Conservation (phyloP, 2,797 vertebrate species). For the Phrynocephalus vlangalii region DNA sequence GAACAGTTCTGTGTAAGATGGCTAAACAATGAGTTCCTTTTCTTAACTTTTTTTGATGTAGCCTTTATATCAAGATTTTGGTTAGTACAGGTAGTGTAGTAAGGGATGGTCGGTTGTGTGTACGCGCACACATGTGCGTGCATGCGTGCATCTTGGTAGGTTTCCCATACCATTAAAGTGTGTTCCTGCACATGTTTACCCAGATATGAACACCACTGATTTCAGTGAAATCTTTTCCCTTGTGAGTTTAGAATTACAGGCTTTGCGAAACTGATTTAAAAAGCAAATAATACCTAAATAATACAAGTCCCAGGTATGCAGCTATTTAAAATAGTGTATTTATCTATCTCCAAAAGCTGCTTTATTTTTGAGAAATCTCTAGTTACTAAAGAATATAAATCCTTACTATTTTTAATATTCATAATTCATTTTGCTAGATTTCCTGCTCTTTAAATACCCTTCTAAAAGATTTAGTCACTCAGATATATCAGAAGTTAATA, state of each 20-base stretch:
- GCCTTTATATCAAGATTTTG: not conserved
- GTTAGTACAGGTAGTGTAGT: not conserved
- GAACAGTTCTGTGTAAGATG: not conserved
- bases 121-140: not conserved
- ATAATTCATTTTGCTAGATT: not conserved
- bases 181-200: not conserved
- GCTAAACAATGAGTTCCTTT: not conserved
- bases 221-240: not conserved
- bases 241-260: not conserved
- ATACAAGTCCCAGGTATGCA: not conserved
- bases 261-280: not conserved
- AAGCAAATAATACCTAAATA: not conserved
- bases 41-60: not conserved
- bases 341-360: not conserved
- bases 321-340: not conserved
- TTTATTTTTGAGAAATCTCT: not conserved
- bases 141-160: not conserved
- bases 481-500: not conserved
- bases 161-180: not conserved
- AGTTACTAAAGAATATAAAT: no score
- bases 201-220: not conserved
- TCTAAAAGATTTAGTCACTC: not conserved
- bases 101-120: no score
- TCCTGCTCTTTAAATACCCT: not conserved
- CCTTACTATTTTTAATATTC: no score